phyloP scores from a whole-genome alignment of 2,113 vertebrate genomes.

The Sturnus vulgaris region DNA sequence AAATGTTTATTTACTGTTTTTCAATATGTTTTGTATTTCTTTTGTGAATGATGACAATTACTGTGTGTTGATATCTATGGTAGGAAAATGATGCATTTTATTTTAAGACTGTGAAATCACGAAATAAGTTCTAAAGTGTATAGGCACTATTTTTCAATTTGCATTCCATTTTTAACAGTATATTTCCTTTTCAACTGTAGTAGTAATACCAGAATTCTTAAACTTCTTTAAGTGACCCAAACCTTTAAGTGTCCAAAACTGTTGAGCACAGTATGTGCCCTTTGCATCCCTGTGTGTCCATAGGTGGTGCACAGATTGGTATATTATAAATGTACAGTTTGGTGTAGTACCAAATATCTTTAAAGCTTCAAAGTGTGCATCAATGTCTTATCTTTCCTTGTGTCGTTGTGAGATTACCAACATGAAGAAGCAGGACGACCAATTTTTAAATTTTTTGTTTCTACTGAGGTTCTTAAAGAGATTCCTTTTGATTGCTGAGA shows the following conservation, averaged over 20 bases:
- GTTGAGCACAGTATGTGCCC: background rate
- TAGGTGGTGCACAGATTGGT: background rate
- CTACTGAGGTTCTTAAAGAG: background rate
- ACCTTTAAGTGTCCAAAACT: background rate
- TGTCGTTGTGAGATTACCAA: background rate
- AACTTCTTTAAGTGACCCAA: background rate
- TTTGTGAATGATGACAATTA: background rate
- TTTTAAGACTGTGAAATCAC: background rate
- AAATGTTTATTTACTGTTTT: background rate
- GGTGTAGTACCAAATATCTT: background rate
- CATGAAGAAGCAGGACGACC: fast-evolving
- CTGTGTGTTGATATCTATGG: background rate
- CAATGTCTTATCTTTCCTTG: background rate
- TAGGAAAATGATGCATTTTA: background rate
- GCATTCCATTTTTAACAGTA: background rate
- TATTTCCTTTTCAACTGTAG: background rate
- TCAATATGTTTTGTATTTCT: background rate
- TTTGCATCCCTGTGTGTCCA: background rate
- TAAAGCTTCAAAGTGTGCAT: background rate
- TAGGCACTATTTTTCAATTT: background rate
- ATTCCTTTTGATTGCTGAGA: background rate
- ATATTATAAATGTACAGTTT: background rate
- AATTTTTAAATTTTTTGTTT: background rate
- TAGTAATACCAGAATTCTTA: background rate
- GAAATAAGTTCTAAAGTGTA: background rate